Evolutionary conservation across 2,797 vertebrate genomes (phyloP), one percentile per base, ranked within the genome.

Genomic region (Alca torda): DNA sequence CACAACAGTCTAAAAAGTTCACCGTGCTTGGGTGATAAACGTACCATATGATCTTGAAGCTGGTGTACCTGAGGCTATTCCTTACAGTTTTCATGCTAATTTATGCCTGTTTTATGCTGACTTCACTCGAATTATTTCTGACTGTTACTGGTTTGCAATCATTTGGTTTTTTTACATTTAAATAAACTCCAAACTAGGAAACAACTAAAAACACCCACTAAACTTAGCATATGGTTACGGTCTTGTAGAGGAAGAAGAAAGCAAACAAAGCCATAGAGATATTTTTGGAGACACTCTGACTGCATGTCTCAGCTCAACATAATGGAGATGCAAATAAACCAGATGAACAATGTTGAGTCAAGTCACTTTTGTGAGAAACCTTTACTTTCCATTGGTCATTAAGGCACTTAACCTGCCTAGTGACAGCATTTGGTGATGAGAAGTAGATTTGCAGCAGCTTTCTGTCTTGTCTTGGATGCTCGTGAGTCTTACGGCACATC

Each of bases 251-350:
- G 77, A 91, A 61, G 63, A 89, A 89, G 57, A 84, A 90, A 86
- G 85, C 77, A 93, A 95, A 95, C 88, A 96, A 95, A 91, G 70
- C 67, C 53, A 50, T 46, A 39, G 84, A 80, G 89, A 33, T 96
- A 78, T 87, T 87, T 96, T 89, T 92, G 68, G 92, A 84, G 78
- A 30, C 41, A 20, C 68, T 70, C 48, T 7, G 61, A 46, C 81
- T 93, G 48, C 13, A 0, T 33, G 37, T 92, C 81, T 93, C 72
- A 68, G 60, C 72, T 94, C 35, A 64, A 0, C 45, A 35, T 90
- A 74, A 75, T 43, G 63, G 60, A 77, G 78, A 77, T 78, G 41
- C 63, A 64, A 30, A 82, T 94, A 89, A 77, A 77, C 5, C 41
- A 67, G 59, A 15, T 11, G 39, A 88, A 56, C 28, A 61, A 15